These are phyloP conservation scores for Hypomecis punctinalis DNA, from an alignment of 2,888 invertebrate genomes.

Conservation along the genomic window DNA sequence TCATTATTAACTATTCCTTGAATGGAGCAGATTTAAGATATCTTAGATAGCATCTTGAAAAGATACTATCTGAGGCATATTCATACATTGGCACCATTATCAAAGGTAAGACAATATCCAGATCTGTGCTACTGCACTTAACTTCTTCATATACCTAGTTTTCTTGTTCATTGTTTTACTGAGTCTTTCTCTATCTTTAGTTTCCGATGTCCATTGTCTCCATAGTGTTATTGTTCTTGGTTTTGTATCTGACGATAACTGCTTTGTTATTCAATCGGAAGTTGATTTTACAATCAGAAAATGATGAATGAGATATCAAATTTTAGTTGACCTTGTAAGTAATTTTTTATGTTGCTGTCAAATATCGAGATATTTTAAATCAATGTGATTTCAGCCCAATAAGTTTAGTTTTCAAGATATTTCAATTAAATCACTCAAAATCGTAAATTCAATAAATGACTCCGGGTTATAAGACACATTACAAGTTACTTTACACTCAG, in stretches of 20 bases:
- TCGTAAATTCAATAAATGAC: too few relatives aligned
- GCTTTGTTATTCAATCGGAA: too few relatives aligned
- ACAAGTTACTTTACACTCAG: too few relatives aligned
- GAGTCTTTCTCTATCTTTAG: slow-evolving; percentile 11
- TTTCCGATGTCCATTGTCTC: slow-evolving; percentile 4
- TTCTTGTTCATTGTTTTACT: slow-evolving; percentile 11
- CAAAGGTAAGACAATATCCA: slow-evolving; percentile 1
- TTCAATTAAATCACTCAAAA: too few relatives aligned
- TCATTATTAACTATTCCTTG: background rate
- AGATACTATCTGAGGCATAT: background rate
- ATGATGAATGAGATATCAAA: too few relatives aligned
- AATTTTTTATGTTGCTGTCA: too few relatives aligned
- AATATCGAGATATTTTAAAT: too few relatives aligned
- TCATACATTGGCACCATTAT: background rate
- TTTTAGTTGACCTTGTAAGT: too few relatives aligned
- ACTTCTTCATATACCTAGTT: background rate
- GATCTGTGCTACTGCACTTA: slow-evolving; percentile 6
- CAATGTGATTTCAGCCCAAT: too few relatives aligned
- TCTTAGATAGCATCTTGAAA: background rate
- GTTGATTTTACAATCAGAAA: too few relatives aligned
- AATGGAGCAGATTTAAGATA: background rate
- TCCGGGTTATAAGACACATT: too few relatives aligned
- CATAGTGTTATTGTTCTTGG: background rate
- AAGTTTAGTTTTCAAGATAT: too few relatives aligned
- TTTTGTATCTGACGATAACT: background rate